A percentile compares a stretch with the other conserved stretches of the same genome.
Conservation (phyloP, 2,797 vertebrate genomes). For the Sciurus vulgaris region DNA sequence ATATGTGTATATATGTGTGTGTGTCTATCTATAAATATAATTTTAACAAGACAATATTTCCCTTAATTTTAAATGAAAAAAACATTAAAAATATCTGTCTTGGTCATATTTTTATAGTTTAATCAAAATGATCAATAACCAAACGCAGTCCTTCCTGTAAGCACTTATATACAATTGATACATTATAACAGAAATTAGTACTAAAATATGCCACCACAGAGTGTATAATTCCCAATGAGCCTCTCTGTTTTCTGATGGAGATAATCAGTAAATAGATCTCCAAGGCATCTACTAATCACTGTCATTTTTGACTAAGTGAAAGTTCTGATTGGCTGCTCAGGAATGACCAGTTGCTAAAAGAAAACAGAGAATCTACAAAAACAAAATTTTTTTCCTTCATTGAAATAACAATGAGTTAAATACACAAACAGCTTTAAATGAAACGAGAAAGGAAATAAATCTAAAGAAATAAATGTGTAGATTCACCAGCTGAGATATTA, state of each 20-base stretch:
- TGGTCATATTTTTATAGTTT: constrained; percentile 63
- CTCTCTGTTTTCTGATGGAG: constrained; percentile 82
- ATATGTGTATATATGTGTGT: neutral
- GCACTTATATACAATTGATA: constrained; percentile 43
- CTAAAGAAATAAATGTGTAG: constrained; percentile 59
- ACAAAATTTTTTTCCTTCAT: constrained; percentile 11
- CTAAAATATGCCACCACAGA: constrained; percentile 79
- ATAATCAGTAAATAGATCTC: constrained; percentile 86
- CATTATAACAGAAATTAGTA: constrained; percentile 83
- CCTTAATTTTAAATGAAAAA: constrained; percentile 49
- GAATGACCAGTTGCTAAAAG: constrained; percentile 86
- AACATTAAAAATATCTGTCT: neutral
- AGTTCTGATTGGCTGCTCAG: constrained; percentile 90
- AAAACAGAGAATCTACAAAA: constrained; percentile 67
- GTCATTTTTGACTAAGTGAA: constrained; percentile 86
- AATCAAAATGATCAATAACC: constrained; percentile 69
- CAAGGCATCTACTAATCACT: constrained; percentile 89
- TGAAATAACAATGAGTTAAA: constrained; percentile 55
- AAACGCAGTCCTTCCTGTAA: constrained; percentile 36
- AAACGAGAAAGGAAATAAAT: constrained; percentile 54
- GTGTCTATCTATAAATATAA: neutral
- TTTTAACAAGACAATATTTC: constrained; percentile 33
- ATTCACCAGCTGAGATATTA: constrained; percentile 40
- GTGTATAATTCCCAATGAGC: constrained; percentile 80
- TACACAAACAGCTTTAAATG: constrained; percentile 36